Base-by-base conservation (phyloP, 2,797 vertebrate species). In the Hippoglossus hippoglossus region DNA sequence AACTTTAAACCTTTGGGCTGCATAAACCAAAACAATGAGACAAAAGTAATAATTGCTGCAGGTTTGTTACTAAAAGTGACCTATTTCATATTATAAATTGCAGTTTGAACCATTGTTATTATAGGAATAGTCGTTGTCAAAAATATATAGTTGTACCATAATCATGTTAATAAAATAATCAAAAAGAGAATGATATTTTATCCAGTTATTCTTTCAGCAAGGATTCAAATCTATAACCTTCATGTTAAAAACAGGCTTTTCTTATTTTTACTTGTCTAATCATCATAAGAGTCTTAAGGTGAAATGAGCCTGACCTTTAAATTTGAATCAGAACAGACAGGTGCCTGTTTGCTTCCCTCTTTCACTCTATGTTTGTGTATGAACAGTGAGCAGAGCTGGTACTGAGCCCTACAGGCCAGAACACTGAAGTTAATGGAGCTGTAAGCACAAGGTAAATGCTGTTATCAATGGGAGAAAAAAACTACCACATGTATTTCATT, bases 401-500 rank as follows among this genome's bases (percentile, higher is more conserved):
- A 15, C 25, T 22, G 25, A 64, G 36, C n/a, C 13, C 3, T 64
- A 8, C 11, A 34, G 36, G 16, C 41, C 22, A 46, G 2, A 50
- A 53, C 26, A 44, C 21, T 21, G 25, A 31, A 47, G 3, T 25
- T 54, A 47, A 73, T 51, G 19, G 50, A 57, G 55, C 72, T 44
- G 51, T 16, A 56, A 67, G 67, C 68, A 69, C 36, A 55, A 68
- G 24, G 21, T 46, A 55, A 79, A 73, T 3, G 15, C 19, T 21
- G n/a, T 54, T 26, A 59, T 63, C 31, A 25, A 18, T 34, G 12
- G 4, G 4, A 10, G 12, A 1, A 10, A 50, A 28, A 13, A 47
- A 47, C 53, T 58, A 36, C 26, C 61, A 68, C 63, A 69, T 79
- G 73, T 78, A 64, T 81, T 74, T 73, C 57, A 77, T 87, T 87